phyloP scores from a whole-genome alignment of 2,113 vertebrate genomes.

The Melanerpes formicivorus region DNA sequence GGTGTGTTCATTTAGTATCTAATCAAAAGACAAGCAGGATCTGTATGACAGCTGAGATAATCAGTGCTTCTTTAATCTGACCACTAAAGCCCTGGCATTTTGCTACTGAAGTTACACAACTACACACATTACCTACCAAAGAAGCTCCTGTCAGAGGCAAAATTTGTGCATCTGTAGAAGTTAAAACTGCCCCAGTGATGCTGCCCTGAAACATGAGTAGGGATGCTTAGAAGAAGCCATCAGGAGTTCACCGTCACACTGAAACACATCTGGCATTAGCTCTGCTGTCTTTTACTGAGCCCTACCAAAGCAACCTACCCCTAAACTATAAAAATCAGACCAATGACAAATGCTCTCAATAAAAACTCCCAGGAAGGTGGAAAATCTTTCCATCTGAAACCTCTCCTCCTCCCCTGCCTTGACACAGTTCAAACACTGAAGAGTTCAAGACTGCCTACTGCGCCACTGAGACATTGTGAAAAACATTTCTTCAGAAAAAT shows the following conservation, averaged over 20 bases:
- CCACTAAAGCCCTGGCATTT: not conserved
- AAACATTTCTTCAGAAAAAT: constrained; percentile 15
- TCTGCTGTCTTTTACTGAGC: not conserved
- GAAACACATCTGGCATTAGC: fast-evolving
- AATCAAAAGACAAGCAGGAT: not conserved
- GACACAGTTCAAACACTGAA: not conserved
- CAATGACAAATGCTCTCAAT: not conserved
- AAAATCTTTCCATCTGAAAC: not conserved
- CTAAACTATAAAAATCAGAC: not conserved
- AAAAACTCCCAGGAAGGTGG: not conserved
- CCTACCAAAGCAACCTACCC: not conserved
- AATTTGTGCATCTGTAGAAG: fast-evolving
- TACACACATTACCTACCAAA: not conserved
- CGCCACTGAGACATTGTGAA: not conserved
- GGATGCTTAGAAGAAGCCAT: not conserved
- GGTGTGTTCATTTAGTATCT: not conserved
- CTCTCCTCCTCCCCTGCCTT: not conserved
- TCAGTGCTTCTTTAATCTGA: not conserved
- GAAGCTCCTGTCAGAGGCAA: not conserved
- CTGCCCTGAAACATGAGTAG: not conserved
- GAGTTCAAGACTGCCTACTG: not conserved
- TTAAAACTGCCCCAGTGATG: not conserved
- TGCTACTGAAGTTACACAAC: not conserved
- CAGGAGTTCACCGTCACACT: not conserved
- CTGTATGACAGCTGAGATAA: not conserved